phyloP scores from a whole-genome alignment of 2,113 vertebrate genomes.

The Lates calcarifer region DNA sequence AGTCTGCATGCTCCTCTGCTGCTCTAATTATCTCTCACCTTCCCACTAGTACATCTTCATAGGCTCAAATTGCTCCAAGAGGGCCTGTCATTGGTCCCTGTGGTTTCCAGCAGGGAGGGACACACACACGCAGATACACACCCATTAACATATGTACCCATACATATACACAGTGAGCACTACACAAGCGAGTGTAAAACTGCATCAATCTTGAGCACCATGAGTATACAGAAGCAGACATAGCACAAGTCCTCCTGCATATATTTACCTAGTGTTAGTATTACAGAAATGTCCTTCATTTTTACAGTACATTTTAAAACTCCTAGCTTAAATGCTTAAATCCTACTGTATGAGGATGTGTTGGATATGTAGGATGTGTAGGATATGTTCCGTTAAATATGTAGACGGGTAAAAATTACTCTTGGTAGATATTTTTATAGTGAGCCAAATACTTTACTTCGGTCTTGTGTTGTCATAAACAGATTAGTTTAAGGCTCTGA shows the following conservation, averaged over 20 bases:
- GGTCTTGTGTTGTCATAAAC: no score
- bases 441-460: no score
- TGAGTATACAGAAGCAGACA: neutral
- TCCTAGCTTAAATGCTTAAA: no score
- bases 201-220: neutral
- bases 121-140: slow-evolving; percentile 12
- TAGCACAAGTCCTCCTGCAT: neutral
- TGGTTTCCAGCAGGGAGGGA: slow-evolving; percentile 18
- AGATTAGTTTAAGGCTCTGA: no score
- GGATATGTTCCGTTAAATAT: no score
- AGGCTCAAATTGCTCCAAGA: slow-evolving; percentile 55
- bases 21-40: slow-evolving; percentile 55
- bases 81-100: slow-evolving; percentile 50
- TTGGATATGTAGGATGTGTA: no score
- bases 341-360: no score
- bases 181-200: neutral
- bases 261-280: neutral
- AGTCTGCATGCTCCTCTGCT: slow-evolving; percentile 18
- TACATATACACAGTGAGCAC: neutral
- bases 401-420: no score
- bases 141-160: neutral
- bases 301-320: no score
- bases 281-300: no score
- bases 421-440: no score
- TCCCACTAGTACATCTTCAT: slow-evolving; percentile 54